These are phyloP conservation scores for Heliornis fulica DNA, from an alignment of 2,113 vertebrate genomes.

Conservation along the genomic window DNA sequence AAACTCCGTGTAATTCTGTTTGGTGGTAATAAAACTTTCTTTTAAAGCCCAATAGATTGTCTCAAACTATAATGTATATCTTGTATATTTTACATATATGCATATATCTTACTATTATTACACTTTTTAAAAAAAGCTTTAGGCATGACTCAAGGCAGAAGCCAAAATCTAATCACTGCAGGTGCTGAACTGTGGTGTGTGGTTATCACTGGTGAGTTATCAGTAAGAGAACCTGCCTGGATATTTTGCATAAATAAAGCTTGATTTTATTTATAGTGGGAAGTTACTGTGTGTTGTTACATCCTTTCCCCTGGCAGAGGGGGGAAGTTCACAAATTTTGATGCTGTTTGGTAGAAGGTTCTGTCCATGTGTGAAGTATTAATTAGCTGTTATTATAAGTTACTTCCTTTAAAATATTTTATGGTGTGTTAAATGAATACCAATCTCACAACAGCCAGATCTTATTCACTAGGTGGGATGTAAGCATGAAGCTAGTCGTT, in stretches of 20 bases:
- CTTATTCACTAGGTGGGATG: not conserved
- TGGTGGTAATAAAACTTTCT: not conserved
- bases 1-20: not conserved
- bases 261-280: not conserved
- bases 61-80: not conserved
- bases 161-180: not conserved
- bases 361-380: not conserved
- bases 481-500: not conserved
- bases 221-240: not conserved
- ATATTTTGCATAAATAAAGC: too few species aligned
- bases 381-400: not conserved
- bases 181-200: not conserved
- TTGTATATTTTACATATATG: not conserved
- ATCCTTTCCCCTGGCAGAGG: not conserved
- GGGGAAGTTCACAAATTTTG: not conserved
- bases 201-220: not conserved
- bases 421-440: not conserved
- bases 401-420: not conserved
- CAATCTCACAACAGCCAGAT: not conserved
- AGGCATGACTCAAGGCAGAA: not conserved
- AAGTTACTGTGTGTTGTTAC: not conserved
- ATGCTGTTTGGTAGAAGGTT: not conserved
- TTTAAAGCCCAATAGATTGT: not conserved
- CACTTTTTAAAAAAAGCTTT: not conserved
- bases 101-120: not conserved